phyloP scores from a whole-genome alignment of 2,113 vertebrate species.

The Clupea harengus region DNA sequence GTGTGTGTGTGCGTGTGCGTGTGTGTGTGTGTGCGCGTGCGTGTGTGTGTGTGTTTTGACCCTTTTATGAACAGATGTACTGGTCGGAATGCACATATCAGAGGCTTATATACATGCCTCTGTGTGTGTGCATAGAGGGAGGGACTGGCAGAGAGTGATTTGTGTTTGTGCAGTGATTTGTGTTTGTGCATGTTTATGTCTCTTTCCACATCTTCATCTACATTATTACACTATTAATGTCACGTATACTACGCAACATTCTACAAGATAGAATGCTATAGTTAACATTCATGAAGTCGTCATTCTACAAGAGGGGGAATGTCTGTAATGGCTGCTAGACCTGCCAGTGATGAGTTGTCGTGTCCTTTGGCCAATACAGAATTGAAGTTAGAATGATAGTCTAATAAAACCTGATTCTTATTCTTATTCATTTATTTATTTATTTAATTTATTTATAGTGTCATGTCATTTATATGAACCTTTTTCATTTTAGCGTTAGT shows the following conservation, averaged over 20 bases:
- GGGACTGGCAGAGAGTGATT: background rate
- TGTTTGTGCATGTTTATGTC: too few relatives aligned
- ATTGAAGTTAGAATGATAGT: background rate
- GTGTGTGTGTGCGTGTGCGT: conserved; percentile 21
- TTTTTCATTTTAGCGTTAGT: conserved; percentile 58
- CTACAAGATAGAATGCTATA: too few relatives aligned
- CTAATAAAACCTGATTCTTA: background rate
- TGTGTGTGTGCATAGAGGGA: background rate
- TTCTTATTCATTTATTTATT: background rate
- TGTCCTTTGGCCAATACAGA: background rate
- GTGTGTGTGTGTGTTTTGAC: background rate
- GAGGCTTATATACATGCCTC: background rate
- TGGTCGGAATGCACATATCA: background rate
- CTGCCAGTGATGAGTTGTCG: background rate
- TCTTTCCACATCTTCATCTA: too few relatives aligned
- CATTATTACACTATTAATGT: too few relatives aligned
- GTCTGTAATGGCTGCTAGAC: background rate
- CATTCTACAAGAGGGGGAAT: background rate
- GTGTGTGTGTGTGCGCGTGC: background rate
- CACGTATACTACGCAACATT: too few relatives aligned
- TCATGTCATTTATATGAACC: background rate
- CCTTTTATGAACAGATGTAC: background rate
- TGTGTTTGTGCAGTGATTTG: too few relatives aligned
- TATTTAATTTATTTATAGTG: background rate
- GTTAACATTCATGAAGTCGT: background rate